Percentiles rank a stretch among this genome's conserved stretches.
phyloP scores from a whole-genome alignment of 1,140 invertebrate species.

The Pseudomyrmex sp. region DNA sequence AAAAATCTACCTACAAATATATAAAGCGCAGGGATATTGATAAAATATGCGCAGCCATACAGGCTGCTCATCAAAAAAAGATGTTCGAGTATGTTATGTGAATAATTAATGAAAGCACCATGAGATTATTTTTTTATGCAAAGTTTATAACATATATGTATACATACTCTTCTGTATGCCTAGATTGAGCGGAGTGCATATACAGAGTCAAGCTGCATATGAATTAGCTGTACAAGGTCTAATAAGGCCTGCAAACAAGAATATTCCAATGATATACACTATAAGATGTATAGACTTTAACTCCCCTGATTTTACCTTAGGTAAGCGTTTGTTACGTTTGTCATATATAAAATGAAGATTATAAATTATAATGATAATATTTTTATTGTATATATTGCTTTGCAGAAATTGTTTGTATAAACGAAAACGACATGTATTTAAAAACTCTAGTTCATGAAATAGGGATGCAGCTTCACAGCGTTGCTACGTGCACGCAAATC shows the following conservation, averaged over 20 bases:
- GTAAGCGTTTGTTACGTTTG: conserved; percentile 83
- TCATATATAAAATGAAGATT: background rate
- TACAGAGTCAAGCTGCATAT: conserved; percentile 94
- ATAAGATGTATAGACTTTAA: conserved; percentile 94
- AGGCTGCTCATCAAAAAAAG: conserved; percentile 92
- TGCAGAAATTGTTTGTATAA: conserved; percentile 94
- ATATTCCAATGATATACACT: conserved; percentile 93
- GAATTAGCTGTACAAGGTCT: conserved; percentile 93
- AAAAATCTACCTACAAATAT: conserved; percentile 90
- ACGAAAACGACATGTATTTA: conserved; percentile 92
- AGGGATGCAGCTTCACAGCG: conserved; percentile 91
- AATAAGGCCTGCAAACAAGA: conserved; percentile 89
- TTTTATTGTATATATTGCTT: conserved; percentile 74
- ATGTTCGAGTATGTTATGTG: conserved; percentile 91
- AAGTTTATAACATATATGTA: conserved; percentile 15
- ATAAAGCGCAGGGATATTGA: conserved; percentile 89
- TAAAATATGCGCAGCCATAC: conserved; percentile 90
- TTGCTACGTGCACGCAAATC: conserved; percentile 92
- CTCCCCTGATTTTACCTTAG: conserved; percentile 94
- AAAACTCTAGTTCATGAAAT: conserved; percentile 91
- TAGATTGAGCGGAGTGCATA: conserved; percentile 91
- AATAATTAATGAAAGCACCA: background rate
- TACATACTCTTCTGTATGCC: conserved; percentile 16
- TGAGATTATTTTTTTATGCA: background rate
- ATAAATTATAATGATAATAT: background rate